phyloP scores from a whole-genome alignment of 1,140 invertebrate genomes.

The Orchestia grillus region DNA sequence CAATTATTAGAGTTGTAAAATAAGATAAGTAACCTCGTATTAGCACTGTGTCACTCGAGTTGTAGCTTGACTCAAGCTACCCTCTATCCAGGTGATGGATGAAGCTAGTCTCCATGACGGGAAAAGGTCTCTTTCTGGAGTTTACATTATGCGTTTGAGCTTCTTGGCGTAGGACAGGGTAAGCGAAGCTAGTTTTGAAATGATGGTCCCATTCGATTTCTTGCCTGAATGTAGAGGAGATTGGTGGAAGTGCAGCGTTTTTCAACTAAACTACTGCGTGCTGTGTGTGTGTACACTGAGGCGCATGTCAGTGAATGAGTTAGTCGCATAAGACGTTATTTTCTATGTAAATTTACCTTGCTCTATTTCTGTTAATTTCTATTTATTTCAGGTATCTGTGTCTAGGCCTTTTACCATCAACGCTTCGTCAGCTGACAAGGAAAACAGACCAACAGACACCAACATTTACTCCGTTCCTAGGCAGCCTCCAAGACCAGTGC shows the following conservation, averaged over 20 bases:
- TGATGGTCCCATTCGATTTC: neutral
- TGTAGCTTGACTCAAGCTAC: too few relatives aligned
- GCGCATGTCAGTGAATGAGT: neutral
- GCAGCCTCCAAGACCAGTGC: conserved; percentile 5
- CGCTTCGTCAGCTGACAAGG: neutral
- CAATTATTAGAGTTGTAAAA: too few relatives aligned
- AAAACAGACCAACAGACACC: neutral
- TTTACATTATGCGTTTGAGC: too few relatives aligned
- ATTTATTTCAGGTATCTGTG: neutral
- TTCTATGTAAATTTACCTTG: neutral
- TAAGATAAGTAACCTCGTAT: too few relatives aligned
- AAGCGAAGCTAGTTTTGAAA: too few relatives aligned
- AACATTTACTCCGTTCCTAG: neutral
- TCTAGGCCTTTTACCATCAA: neutral
- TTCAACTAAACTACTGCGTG: neutral
- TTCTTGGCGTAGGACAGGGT: too few relatives aligned
- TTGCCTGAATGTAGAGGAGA: neutral
- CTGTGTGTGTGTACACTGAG: neutral
- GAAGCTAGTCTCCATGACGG: too few relatives aligned
- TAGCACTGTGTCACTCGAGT: too few relatives aligned
- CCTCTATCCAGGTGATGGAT: too few relatives aligned
- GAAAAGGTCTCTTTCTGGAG: too few relatives aligned
- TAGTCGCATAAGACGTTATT: neutral
- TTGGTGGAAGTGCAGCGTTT: neutral
- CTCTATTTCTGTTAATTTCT: neutral